Evolutionary conservation across 2,888 invertebrate species (phyloP), one percentile per base, ranked within the genome.

Genomic region (Phymatocera aterrima): DNA sequence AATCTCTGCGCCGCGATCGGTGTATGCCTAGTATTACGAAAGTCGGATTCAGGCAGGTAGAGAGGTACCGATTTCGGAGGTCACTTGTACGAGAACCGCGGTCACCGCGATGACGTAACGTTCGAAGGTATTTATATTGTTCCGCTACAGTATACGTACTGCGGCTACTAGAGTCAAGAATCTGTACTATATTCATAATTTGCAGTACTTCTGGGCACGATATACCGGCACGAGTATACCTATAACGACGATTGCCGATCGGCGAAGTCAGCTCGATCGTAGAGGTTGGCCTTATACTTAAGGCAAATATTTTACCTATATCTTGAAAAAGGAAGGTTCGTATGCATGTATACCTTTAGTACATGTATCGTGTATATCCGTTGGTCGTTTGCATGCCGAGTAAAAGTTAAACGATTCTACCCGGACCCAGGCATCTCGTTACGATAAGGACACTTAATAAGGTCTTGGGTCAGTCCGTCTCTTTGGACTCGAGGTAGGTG

Each of bases 321-420:
- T 65, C 40, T 40, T 18, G 1, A 21, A 57, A 28, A n/a, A n/a
- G n/a, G n/a, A n/a, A n/a, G n/a, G n/a, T n/a, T n/a, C n/a, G n/a
- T n/a, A n/a, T n/a, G n/a, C n/a, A n/a, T n/a, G n/a, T n/a, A n/a
- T n/a, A n/a, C n/a, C n/a, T n/a, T n/a, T n/a, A n/a, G n/a, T n/a
- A n/a, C n/a, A n/a, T n/a, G n/a, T n/a, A n/a, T n/a, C n/a, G n/a
- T n/a, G 82, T 82, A 83, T 83, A 84, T 86, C 80, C 82, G 77
- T 79, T 12, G 79, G 82, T 84, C 83, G 85, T 84, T 84, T 82
- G 84, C 84, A 79, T 82, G 82, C 81, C 82, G 84, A 85, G 83
- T 85, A 84, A 85, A 85, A 86, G 84, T 86, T 85, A 85, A 86
- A 86, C 83, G 85, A 82, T 80, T 82, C 79, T 85, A 82, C 85